Evolutionary conservation across 2,797 vertebrate genomes (phyloP), one percentile per base, ranked within the genome.

Genomic region (Cirrhinus molitorella): DNA sequence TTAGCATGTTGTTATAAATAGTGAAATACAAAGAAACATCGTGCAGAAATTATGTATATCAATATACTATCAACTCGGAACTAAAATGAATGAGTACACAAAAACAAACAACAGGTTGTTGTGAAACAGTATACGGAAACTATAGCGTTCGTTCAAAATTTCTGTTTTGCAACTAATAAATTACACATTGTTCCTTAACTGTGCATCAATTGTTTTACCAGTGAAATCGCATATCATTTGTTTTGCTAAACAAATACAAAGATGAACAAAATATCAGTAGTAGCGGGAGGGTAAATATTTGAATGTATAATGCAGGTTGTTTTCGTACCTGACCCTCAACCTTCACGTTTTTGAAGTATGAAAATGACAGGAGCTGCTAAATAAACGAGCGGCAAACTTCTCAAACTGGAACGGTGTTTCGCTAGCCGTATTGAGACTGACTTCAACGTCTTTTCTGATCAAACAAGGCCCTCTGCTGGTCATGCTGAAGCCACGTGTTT

Each of bases 381-480:
- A 65, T 13, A 65, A 74, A 83, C 17, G 25, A 66, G n/a, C 34
- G 34, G 17, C 13, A 45, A 67, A 75, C 47, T 71, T 71, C 66
- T 43, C 37, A 14, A 21, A 57, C n/a, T 28, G 31, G 67, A 71
- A 57, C 10, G 6, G 43, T 23, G 28, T 37, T 17, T 0, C 4
- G 8, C 11, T 49, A 59, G 67, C n/a, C 13, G 51, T 6, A 23
- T 49, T 21, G n/a, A 45, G 45, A 28, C 21, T 12, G n/a, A 43
- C n/a, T 53, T 47, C 28, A 28, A 17, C 13, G 47, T 47, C 19
- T 82, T 88, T 87, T 59, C 45, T 88, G 77, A 81, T 88, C 81
- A 78, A 83, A 88, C 40, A 63, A 49, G 37, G 85, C 71, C 87
- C 88, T 81, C 88, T 88, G 74, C 51, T 87, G 87, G 87, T 34